These are phyloP conservation scores for Hypomecis atomaria DNA, from an alignment of 2,888 invertebrate species.

Conservation along the genomic window DNA sequence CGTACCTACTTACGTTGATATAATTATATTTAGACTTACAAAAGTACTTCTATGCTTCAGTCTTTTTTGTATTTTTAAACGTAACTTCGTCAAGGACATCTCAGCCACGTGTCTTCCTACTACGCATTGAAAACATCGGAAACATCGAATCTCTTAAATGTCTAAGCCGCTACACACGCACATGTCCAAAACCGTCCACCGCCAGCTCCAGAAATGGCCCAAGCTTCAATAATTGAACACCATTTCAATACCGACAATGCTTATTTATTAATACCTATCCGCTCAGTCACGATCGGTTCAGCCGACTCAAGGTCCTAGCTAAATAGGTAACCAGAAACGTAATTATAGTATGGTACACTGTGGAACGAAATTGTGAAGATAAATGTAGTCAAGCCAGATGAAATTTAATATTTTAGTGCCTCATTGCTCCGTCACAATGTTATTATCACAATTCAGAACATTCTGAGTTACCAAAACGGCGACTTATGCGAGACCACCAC, in stretches of 20 bases:
- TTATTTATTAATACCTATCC: slow-evolving; percentile 56
- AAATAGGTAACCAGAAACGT: slow-evolving; percentile 64
- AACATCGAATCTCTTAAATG: slow-evolving; percentile 9
- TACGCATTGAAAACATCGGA: slow-evolving; percentile 4
- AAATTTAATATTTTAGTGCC: neutral
- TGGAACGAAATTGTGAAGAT: slow-evolving; percentile 16
- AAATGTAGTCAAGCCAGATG: slow-evolving; percentile 3
- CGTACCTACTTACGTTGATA: too few relatives aligned
- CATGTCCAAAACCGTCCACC: slow-evolving; percentile 34
- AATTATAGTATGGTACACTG: slow-evolving; percentile 51
- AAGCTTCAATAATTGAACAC: slow-evolving; percentile 66
- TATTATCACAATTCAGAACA: neutral
- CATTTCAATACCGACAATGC: slow-evolving; percentile 55
- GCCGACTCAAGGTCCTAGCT: slow-evolving; percentile 61
- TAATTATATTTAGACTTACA: too few relatives aligned
- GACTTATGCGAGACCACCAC: too few relatives aligned
- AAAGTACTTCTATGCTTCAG: too few relatives aligned
- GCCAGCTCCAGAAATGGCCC: slow-evolving; percentile 49
- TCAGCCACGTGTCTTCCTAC: neutral
- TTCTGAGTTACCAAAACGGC: too few relatives aligned
- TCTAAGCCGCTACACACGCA: slow-evolving; percentile 29
- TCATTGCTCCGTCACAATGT: neutral
- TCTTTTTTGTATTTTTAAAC: neutral
- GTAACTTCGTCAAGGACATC: neutral
- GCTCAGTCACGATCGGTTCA: slow-evolving; percentile 64